Conservation (phyloP, 2,888 invertebrate genomes). For the Therioaphis trifolii region DNA sequence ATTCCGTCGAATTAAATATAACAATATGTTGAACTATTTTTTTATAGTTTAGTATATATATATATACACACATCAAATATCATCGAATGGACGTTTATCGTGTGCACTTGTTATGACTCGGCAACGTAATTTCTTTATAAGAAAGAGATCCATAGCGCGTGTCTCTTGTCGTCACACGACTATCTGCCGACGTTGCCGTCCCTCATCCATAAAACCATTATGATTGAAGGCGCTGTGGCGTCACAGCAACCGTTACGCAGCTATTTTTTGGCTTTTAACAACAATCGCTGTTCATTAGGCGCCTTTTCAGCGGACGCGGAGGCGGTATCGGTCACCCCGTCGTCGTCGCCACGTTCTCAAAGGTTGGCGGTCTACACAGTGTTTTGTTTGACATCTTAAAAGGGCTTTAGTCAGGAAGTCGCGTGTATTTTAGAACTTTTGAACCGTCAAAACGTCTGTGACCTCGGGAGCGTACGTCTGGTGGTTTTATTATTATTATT, state of each 20-base stretch:
- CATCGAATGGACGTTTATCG: no score
- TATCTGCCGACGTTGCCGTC: neutral
- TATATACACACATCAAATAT: no score
- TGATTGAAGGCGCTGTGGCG: neutral
- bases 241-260: neutral
- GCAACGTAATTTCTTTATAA: neutral
- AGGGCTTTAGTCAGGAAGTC: neutral
- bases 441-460: conserved; percentile 7
- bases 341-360: neutral
- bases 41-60: no score
- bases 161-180: neutral
- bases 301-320: neutral
- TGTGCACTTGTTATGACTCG: no score
- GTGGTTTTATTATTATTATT: conserved; percentile 24
- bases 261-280: neutral
- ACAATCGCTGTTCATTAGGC: conserved; percentile 37
- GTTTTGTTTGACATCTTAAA: conserved; percentile 45
- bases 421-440: neutral
- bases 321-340: neutral
- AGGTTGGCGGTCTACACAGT: neutral
- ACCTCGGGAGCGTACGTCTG: neutral
- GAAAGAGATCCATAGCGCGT: neutral
- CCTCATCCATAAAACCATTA: neutral
- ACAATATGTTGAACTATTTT: no score
- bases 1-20: no score